Evolutionary conservation across 2,888 invertebrate genomes (phyloP), one percentile per base, ranked within the genome.

Genomic region (Pachymerium ferrugineum): DNA sequence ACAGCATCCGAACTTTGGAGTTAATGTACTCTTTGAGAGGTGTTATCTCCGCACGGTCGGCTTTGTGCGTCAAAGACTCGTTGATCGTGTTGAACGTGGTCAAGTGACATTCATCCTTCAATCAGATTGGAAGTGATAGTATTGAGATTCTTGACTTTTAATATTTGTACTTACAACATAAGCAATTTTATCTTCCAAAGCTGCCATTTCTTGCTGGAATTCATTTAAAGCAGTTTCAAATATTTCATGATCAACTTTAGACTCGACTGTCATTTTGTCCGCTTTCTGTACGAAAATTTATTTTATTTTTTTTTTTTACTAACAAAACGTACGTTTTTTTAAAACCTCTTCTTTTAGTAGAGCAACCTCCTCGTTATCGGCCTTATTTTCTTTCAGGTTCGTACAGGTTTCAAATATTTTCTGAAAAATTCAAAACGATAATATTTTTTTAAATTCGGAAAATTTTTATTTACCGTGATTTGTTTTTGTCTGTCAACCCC

Each of bases 271-370:
- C 73, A 73, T 73, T 68, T 73, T 73, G 28, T 73, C 73, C 14
- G 73, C 73, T 73, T 73, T 73, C 73, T 73, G 22, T n/a, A n/a
- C n/a, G n/a, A n/a, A n/a, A n/a, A n/a, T n/a, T n/a, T n/a, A n/a
- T n/a, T n/a, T n/a, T n/a, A n/a, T n/a, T n/a, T n/a, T n/a, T n/a
- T n/a, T n/a, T n/a, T n/a, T n/a, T n/a, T n/a, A n/a, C n/a, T 12
- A 16, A 38, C 12, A 38, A 38, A 38, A 38, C n/a, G 12, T 42
- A n/a, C n/a, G 42, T 19, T 47, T 22, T 19, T 12, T 67, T 10
- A 28, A n/a, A 22, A 73, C 73, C 73, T 73, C 73, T 33, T 73
- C 73, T 33, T 73, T 73, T 19, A 73, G 25, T 8, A 73, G 67
- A 5, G 30, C 28, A n/a, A 73, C 67, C 16, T 73, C 73, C 30